A percentile compares a stretch with the other conserved stretches of the same genome.
phyloP scores from a whole-genome alignment of 2,888 invertebrate species.

The Tipula helvola region DNA sequence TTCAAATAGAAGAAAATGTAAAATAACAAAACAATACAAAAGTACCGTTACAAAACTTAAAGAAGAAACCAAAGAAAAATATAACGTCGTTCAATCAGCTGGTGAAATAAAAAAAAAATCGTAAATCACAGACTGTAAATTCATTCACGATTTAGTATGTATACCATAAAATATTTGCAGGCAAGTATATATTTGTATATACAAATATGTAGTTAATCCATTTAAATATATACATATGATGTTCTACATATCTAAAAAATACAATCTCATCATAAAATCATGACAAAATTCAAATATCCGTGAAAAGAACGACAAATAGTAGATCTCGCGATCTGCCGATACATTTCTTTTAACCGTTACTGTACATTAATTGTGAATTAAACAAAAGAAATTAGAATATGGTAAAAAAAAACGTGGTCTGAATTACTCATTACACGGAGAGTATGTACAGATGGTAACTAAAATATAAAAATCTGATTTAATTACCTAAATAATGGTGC shows the following conservation, averaged over 20 bases:
- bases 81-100: neutral
- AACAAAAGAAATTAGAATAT: neutral
- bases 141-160: neutral
- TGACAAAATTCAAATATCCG: neutral
- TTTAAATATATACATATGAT: neutral
- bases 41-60: neutral
- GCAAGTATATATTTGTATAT: neutral
- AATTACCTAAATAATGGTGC: constrained; percentile 14
- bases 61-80: neutral
- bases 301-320: neutral
- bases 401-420: neutral
- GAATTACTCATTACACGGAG: neutral
- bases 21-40: neutral
- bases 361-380: neutral
- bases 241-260: neutral
- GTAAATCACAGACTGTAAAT: neutral
- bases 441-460: neutral
- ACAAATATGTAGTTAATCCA: neutral
- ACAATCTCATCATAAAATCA: neutral
- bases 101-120: neutral
- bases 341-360: neutral
- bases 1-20: neutral
- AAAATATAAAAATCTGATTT: neutral
- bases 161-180: neutral
- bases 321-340: neutral